Evolutionary conservation across 2,888 invertebrate genomes (phyloP).

Genomic region (Drosophila greeni): DNA sequence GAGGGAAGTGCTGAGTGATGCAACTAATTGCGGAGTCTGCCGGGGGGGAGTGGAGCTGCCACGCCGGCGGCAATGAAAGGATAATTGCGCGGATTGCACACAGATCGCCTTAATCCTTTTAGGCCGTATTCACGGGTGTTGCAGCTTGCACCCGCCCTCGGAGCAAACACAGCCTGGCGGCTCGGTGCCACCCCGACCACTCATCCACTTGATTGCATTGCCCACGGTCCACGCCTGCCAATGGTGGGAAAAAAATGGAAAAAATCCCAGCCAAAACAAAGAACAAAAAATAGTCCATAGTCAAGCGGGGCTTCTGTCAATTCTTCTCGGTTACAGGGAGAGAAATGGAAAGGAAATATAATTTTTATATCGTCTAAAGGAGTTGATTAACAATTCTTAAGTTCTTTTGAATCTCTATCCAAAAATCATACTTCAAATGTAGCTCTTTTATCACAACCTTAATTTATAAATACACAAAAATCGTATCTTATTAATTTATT

Average conservation of each 20-base stretch:
- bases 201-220: constrained; percentile 73
- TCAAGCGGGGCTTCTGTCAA: constrained; percentile 52
- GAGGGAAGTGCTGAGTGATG: constrained; percentile 66
- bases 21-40: constrained; percentile 70
- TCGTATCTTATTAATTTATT: no score
- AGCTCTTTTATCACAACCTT: no score
- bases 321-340: constrained; percentile 15
- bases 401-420: no score
- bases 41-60: constrained; percentile 21
- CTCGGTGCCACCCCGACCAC: constrained; percentile 13
- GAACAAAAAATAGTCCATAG: constrained; percentile 28
- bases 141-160: constrained; percentile 38
- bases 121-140: constrained; percentile 51
- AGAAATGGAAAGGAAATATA: neutral
- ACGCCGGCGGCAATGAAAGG: constrained; percentile 56
- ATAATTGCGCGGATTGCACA: constrained; percentile 74
- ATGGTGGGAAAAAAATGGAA: constrained; percentile 1
- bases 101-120: constrained; percentile 76
- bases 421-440: no score
- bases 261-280: constrained; percentile 25
- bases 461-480: no score
- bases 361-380: neutral
- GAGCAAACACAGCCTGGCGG: constrained; percentile 44
- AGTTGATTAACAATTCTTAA: no score
- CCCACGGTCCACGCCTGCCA: constrained; percentile 11